Evolutionary conservation across 1,140 invertebrate genomes (phyloP).

Genomic region (Lordiphosa stackelbergi): DNA sequence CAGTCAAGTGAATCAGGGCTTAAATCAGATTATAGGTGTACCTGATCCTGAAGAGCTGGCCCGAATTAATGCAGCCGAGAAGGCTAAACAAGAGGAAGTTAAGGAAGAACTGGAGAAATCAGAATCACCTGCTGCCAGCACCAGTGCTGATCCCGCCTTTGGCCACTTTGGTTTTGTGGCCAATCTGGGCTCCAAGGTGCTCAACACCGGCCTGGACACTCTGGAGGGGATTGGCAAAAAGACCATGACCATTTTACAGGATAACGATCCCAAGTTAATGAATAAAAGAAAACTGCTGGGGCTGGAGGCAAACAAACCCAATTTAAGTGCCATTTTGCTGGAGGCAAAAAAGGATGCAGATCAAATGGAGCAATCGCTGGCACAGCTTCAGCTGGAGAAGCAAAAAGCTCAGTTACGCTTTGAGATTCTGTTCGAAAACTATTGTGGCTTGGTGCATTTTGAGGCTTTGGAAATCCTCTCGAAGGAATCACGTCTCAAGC

Average conservation of each 20-base stretch:
- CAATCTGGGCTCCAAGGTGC: constrained; percentile 85
- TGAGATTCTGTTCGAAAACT: constrained; percentile 91
- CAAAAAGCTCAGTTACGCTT: constrained; percentile 84
- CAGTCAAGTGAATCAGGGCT: constrained; percentile 86
- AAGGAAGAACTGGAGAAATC: constrained; percentile 27
- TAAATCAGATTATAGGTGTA: constrained; percentile 86
- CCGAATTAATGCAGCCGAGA: constrained; percentile 76
- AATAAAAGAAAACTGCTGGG: constrained; percentile 88
- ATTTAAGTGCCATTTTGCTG: constrained; percentile 81
- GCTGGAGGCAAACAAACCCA: constrained; percentile 80
- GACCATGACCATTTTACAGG: constrained; percentile 94
- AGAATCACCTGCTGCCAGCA: neutral
- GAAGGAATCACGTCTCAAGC: constrained; percentile 87
- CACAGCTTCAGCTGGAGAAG: constrained; percentile 81
- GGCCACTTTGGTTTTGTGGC: constrained; percentile 80
- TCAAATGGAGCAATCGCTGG: constrained; percentile 80
- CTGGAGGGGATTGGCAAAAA: constrained; percentile 95
- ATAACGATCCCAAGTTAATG: constrained; percentile 90
- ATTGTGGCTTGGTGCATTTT: constrained; percentile 90
- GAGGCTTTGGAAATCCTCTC: constrained; percentile 94
- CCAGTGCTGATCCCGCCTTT: constrained; percentile 26
- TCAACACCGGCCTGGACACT: constrained; percentile 90
- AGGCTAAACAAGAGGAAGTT: constrained; percentile 14
- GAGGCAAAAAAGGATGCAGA: constrained; percentile 91
- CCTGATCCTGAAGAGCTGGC: constrained; percentile 87